Percentiles rank a stretch among this genome's conserved stretches.
phyloP scores from a whole-genome alignment of 2,888 invertebrate genomes.

The Stenichneumon culpator region DNA sequence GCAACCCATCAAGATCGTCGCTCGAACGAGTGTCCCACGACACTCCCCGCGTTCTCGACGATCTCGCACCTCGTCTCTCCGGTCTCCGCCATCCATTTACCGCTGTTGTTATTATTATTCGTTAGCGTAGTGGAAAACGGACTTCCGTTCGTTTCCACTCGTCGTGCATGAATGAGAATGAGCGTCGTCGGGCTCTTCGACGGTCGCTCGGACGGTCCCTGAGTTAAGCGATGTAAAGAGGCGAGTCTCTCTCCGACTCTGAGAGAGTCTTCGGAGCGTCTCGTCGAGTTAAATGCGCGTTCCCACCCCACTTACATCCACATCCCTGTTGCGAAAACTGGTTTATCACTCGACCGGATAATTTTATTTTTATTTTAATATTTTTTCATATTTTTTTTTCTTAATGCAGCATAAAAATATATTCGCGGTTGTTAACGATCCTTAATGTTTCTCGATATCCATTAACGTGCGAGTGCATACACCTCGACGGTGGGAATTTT shows the following conservation, averaged over 20 bases:
- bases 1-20: not conserved
- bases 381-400: not conserved
- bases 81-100: not conserved
- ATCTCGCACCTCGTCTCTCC: slow-evolving; percentile 1
- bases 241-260: not conserved
- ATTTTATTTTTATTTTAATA: not conserved
- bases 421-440: not conserved
- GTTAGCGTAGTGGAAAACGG: slow-evolving; percentile 54
- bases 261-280: slow-evolving; percentile 31
- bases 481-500: not conserved
- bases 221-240: slow-evolving; percentile 3
- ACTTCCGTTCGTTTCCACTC: slow-evolving; percentile 58
- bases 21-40: not conserved
- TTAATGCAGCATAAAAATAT: not conserved
- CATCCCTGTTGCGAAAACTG: slow-evolving; percentile 51
- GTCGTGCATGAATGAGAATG: slow-evolving; percentile 61
- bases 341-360: slow-evolving; percentile 42
- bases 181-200: slow-evolving; percentile 31
- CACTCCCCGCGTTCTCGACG: not conserved
- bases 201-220: not conserved
- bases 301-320: not conserved
- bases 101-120: slow-evolving; percentile 40
- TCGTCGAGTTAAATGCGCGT: slow-evolving; percentile 42
- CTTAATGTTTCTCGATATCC: not conserved
- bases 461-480: not conserved